Evolutionary conservation across 2,888 invertebrate genomes (phyloP).

Genomic region (Kryphioiulus occultus): DNA sequence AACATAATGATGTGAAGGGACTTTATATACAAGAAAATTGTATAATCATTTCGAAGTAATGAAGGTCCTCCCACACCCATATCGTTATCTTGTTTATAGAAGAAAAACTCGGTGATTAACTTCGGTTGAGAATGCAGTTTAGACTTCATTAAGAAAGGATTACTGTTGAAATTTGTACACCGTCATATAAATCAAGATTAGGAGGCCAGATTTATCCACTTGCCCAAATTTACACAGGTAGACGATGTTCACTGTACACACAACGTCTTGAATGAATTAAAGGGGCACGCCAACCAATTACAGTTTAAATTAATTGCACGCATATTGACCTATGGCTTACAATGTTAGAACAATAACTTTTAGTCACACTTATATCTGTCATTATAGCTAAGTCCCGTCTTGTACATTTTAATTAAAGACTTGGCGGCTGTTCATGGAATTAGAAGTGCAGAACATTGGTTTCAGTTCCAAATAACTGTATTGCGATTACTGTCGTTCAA

Average conservation of each 20-base stretch:
- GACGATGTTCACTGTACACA: neutral
- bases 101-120: constrained; percentile 33
- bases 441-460: too few relatives aligned
- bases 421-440: neutral
- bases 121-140: constrained; percentile 39
- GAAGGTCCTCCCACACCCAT: constrained; percentile 14
- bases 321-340: neutral
- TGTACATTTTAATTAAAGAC: neutral
- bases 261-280: constrained; percentile 2
- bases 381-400: neutral
- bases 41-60: constrained; percentile 34
- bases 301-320: neutral
- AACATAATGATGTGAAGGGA: constrained; percentile 36
- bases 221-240: constrained; percentile 6
- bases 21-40: constrained; percentile 38
- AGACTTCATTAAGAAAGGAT: constrained; percentile 37
- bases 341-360: neutral
- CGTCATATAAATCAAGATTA: constrained; percentile 36
- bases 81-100: constrained; percentile 36
- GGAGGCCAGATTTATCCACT: neutral
- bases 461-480: too few relatives aligned
- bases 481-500: too few relatives aligned
- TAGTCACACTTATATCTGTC: neutral
- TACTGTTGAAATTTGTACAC: constrained; percentile 36
- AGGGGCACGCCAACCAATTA: neutral